Evolutionary conservation across 2,888 invertebrate genomes (phyloP).

Genomic region (Leptinotarsa tumamoca): DNA sequence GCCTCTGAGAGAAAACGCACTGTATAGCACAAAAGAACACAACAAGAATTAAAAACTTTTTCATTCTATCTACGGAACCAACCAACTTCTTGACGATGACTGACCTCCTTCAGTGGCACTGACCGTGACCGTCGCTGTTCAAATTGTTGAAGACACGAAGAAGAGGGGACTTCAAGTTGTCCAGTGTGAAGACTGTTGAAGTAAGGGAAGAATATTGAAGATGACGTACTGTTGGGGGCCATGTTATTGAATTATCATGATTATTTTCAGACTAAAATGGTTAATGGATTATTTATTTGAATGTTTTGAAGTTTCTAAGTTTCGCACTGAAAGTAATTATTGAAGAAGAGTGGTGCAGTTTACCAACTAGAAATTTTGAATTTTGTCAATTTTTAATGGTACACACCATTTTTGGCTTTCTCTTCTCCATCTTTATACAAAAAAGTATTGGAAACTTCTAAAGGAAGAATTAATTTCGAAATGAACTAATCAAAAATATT

Average conservation of each 20-base stretch:
- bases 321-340: too few species aligned
- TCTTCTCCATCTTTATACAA: too few species aligned
- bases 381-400: too few species aligned
- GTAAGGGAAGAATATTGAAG: constrained; percentile 8
- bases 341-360: too few species aligned
- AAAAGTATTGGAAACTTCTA: too few species aligned
- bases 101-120: constrained; percentile 39
- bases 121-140: constrained; percentile 43
- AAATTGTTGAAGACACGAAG: constrained; percentile 31
- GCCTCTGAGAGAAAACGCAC: constrained; percentile 30
- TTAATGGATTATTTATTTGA: background rate
- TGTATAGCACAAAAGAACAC: constrained; percentile 23
- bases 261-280: background rate
- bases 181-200: constrained; percentile 13
- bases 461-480: too few species aligned
- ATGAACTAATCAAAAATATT: too few species aligned
- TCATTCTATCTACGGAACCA: constrained; percentile 26
- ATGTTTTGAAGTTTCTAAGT: too few species aligned
- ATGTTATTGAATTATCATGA: background rate
- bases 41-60: constrained; percentile 28
- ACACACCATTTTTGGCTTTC: too few species aligned
- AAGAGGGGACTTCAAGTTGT: constrained; percentile 39
- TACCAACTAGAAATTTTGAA: too few species aligned
- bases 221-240: background rate
- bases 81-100: constrained; percentile 35